phyloP scores from a whole-genome alignment of 2,888 invertebrate genomes.

The Thumatha senex region DNA sequence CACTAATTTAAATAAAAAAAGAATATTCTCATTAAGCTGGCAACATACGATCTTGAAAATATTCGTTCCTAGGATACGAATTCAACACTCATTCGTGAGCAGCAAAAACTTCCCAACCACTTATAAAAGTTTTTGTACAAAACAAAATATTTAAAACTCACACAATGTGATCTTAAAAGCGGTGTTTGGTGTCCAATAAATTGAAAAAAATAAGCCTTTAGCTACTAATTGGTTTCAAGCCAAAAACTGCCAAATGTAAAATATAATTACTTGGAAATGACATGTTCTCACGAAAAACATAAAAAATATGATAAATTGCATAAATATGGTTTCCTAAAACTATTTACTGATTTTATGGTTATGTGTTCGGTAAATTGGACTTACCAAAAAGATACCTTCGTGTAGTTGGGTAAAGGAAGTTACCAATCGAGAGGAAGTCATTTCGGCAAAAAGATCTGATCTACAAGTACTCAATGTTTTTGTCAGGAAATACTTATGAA shows the following conservation, averaged over 20 bases:
- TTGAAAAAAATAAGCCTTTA: slow-evolving; percentile 1
- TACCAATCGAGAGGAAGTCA: too few relatives aligned
- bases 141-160: background rate
- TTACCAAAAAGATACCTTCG: too few relatives aligned
- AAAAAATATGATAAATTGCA: slow-evolving; percentile 41
- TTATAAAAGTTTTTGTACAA: background rate
- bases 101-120: background rate
- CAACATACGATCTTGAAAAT: background rate
- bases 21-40: background rate
- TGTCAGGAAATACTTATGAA: too few relatives aligned
- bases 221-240: slow-evolving; percentile 10
- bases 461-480: too few relatives aligned
- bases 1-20: background rate
- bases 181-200: slow-evolving; percentile 8
- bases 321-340: slow-evolving; percentile 36
- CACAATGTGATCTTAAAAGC: background rate
- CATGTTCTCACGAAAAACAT: slow-evolving; percentile 39
- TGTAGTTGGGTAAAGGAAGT: too few relatives aligned
- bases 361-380: too few relatives aligned
- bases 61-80: background rate
- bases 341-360: too few relatives aligned
- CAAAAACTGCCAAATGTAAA: slow-evolving; percentile 8
- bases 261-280: slow-evolving; percentile 25
- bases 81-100: background rate
- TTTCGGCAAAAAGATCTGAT: too few relatives aligned